Conservation (phyloP, 2,797 vertebrate species). For the Pseudochirops corinnae region DNA sequence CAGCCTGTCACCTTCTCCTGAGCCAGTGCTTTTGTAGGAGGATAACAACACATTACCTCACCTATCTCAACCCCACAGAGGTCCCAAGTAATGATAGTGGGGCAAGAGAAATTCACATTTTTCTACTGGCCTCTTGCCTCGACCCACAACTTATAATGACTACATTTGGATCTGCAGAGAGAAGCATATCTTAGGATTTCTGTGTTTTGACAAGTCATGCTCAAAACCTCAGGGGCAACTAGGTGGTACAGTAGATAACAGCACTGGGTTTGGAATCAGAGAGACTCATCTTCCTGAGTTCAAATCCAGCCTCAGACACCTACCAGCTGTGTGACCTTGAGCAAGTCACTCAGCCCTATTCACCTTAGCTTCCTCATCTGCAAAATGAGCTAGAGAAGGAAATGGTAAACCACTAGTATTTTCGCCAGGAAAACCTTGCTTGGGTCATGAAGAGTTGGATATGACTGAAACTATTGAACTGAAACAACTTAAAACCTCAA, state of each 20-base stretch:
- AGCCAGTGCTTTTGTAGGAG: background rate
- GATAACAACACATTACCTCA: background rate
- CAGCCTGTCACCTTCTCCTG: background rate
- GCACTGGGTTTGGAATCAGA: background rate
- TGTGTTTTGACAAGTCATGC: background rate
- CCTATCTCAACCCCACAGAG: background rate
- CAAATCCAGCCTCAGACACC: background rate
- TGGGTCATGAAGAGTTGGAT: background rate
- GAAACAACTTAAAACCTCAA: background rate
- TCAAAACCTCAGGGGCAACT: background rate
- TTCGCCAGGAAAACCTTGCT: background rate
- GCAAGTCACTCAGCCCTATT: background rate
- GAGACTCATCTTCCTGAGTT: background rate
- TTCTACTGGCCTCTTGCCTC: background rate
- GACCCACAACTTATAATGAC: background rate
- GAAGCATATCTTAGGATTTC: background rate
- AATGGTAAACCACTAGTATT: background rate
- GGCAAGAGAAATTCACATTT: background rate
- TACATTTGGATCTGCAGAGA: background rate
- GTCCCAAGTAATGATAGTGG: constrained; percentile 1
- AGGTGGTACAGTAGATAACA: background rate
- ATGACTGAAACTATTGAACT: background rate
- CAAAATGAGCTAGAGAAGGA: background rate
- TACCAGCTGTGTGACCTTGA: background rate
- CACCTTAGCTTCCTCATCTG: background rate